These are phyloP conservation scores for Troides helena DNA, from an alignment of 2,888 invertebrate genomes.

Conservation along the genomic window DNA sequence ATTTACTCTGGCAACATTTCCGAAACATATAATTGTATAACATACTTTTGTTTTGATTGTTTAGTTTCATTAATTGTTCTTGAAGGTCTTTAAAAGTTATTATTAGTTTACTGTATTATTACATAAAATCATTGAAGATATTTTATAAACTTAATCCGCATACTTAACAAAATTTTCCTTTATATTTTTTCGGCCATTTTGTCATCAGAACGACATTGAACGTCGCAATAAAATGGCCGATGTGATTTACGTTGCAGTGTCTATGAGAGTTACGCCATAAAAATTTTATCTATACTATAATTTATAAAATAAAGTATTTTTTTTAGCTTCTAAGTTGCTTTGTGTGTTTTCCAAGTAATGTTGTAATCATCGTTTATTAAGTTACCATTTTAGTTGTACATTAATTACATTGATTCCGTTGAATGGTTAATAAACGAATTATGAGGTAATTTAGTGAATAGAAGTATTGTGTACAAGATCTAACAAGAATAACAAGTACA, in stretches of 20 bases:
- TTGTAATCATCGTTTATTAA: not conserved
- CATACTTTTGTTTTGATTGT: too few species aligned
- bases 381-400: not conserved
- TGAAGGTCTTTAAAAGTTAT: too few species aligned
- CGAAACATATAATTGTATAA: too few species aligned
- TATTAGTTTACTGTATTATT: too few species aligned
- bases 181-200: constrained; percentile 18
- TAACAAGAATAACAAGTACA: too few species aligned
- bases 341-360: constrained; percentile 27
- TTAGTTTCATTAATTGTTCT: too few species aligned
- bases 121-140: too few species aligned
- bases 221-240: constrained; percentile 32
- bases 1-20: too few species aligned
- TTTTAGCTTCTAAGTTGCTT: constrained; percentile 42
- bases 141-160: too few species aligned
- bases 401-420: not conserved
- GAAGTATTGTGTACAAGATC: too few species aligned
- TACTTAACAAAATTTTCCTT: not conserved
- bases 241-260: constrained; percentile 34
- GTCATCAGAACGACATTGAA: constrained; percentile 35
- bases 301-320: constrained; percentile 43
- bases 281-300: constrained; percentile 48
- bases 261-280: constrained; percentile 40
- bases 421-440: too few species aligned
- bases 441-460: too few species aligned